A percentile compares a stretch with the other conserved stretches of the same genome.
Conservation (phyloP, 2,888 invertebrate species). For the Perdita meconis region DNA sequence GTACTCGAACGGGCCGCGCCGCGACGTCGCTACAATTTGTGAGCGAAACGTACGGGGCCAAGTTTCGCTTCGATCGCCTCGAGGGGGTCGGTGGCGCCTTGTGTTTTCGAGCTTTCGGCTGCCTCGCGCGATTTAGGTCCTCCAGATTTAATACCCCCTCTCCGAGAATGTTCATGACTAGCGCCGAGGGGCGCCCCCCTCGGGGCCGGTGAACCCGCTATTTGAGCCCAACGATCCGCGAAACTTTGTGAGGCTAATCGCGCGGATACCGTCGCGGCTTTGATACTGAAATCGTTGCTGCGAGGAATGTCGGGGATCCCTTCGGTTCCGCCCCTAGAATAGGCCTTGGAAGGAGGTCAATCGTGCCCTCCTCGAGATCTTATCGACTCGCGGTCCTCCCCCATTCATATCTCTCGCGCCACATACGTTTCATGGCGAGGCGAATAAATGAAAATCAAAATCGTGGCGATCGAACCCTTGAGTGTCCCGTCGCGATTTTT, state of each 20-base stretch:
- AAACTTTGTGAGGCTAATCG: conserved; percentile 73
- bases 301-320: conserved; percentile 30
- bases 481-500: conserved; percentile 5
- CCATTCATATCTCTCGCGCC: conserved; percentile 28
- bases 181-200: too few species aligned
- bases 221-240: conserved; percentile 68
- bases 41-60: conserved; percentile 61
- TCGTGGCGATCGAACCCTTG: conserved; percentile 3
- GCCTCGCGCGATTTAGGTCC: conserved; percentile 48
- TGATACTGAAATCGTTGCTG: conserved; percentile 43
- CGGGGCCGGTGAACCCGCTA: conserved; percentile 49
- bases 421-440: conserved; percentile 19
- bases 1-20: conserved; percentile 58
- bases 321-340: conserved; percentile 18
- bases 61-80: conserved; percentile 52
- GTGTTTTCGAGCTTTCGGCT: conserved; percentile 41
- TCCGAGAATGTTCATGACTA: neutral
- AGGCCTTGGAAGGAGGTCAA: conserved; percentile 17
- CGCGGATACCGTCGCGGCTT: conserved; percentile 61
- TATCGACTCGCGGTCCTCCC: conserved; percentile 37
- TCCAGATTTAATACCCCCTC: conserved; percentile 43
- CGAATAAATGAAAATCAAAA: conserved; percentile 39
- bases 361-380: conserved; percentile 36
- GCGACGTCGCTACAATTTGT: conserved; percentile 63
- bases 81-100: conserved; percentile 28